A percentile compares a stretch with the other conserved stretches of the same genome.
Conservation (phyloP, 1,140 invertebrate genomes). For the Temnothorax nylanderi region DNA sequence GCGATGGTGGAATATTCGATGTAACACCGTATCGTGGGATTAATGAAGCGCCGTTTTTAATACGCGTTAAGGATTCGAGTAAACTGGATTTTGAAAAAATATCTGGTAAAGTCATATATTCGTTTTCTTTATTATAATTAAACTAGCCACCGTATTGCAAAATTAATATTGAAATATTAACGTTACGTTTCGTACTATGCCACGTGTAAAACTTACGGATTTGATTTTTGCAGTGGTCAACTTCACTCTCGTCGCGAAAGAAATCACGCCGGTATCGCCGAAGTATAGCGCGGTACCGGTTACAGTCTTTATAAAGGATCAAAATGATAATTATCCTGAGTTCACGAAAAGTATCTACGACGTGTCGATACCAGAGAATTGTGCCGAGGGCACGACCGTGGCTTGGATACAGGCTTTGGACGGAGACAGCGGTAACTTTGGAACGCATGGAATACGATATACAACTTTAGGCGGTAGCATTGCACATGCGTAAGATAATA, state of each 20-base stretch:
- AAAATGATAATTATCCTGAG: conserved; percentile 97
- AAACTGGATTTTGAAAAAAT: conserved; percentile 94
- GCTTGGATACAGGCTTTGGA: conserved; percentile 94
- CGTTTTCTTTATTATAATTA: background rate
- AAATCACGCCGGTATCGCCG: conserved; percentile 90
- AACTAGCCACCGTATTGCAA: background rate
- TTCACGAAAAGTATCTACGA: conserved; percentile 93
- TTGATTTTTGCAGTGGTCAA: conserved; percentile 89
- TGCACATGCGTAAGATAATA: conserved; percentile 91
- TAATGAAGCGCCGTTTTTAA: conserved; percentile 96
- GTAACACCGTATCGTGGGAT: conserved; percentile 95
- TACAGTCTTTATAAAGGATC: conserved; percentile 94
- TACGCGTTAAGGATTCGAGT: conserved; percentile 94
- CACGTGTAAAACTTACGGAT: background rate
- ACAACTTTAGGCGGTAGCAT: conserved; percentile 93
- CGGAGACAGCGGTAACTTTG: conserved; percentile 94
- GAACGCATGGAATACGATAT: conserved; percentile 95
- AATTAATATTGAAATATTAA: background rate
- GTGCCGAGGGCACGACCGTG: conserved; percentile 92
- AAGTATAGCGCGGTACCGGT: conserved; percentile 94
- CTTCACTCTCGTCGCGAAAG: conserved; percentile 94
- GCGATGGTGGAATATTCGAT: conserved; percentile 94
- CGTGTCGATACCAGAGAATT: conserved; percentile 93
- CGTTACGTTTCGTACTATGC: background rate
- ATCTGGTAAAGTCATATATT: conserved; percentile 80